Percentiles rank a stretch among this genome's conserved stretches.
These are phyloP conservation scores for Aricia artaxerxes DNA, from an alignment of 2,888 invertebrate genomes.

Conservation along the genomic window DNA sequence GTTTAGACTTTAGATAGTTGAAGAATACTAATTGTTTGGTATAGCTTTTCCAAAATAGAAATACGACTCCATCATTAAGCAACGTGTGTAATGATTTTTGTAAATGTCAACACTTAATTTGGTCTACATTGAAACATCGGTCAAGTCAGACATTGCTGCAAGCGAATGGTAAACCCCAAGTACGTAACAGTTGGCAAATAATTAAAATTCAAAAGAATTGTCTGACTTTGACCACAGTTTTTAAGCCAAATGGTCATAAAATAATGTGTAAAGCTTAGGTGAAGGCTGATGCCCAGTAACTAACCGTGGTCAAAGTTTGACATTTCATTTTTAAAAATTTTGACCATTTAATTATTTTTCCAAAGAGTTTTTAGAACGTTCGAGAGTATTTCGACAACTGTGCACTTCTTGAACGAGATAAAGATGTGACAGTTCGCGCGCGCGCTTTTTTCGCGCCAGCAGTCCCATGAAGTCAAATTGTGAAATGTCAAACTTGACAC, in stretches of 20 bases:
- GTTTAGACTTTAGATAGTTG: neutral
- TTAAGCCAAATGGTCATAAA: neutral
- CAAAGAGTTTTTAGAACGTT: conserved; percentile 25
- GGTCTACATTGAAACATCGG: neutral
- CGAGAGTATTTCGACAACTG: conserved; percentile 44
- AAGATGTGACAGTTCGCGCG: conserved; percentile 61
- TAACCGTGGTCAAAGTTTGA: conserved; percentile 17
- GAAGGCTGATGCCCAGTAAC: neutral
- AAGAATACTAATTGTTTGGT: conserved; percentile 6
- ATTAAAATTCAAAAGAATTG: neutral
- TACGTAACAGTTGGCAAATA: neutral
- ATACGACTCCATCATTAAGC: neutral
- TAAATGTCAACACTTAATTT: neutral
- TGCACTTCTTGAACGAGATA: conserved; percentile 58
- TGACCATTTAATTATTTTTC: conserved; percentile 12
- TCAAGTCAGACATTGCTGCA: conserved; percentile 22
- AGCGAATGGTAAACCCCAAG: neutral
- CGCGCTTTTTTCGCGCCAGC: conserved; percentile 4
- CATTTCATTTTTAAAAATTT: conserved; percentile 3
- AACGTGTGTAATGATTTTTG: neutral
- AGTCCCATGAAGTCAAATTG: conserved; percentile 32
- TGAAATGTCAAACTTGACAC: conserved; percentile 19
- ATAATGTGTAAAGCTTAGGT: neutral
- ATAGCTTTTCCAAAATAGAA: neutral
- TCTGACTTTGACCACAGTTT: conserved; percentile 19